Conservation (phyloP, 2,888 invertebrate species). For the Agrochola circellaris region DNA sequence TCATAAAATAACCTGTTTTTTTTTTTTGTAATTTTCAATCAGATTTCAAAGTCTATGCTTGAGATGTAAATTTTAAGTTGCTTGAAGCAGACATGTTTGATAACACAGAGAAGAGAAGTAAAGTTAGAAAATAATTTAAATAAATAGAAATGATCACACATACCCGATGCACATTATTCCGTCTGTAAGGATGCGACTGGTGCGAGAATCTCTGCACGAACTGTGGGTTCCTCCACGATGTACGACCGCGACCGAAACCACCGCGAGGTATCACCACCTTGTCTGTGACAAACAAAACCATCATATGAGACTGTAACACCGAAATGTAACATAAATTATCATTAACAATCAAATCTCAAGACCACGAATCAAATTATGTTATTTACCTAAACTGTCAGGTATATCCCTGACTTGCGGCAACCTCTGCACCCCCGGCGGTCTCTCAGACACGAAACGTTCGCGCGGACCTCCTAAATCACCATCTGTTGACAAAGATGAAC, state of each 20-base stretch:
- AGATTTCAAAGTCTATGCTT: slow-evolving; percentile 1
- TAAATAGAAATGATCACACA: not conserved
- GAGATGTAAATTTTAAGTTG: not conserved
- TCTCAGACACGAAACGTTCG: slow-evolving; percentile 79
- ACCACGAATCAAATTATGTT: too few species aligned
- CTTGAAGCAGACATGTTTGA: not conserved
- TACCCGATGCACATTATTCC: slow-evolving; percentile 79
- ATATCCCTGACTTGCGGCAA: slow-evolving; percentile 84
- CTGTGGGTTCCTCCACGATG: slow-evolving; percentile 79
- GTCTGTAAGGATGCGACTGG: slow-evolving; percentile 72
- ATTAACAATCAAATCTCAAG: too few species aligned
- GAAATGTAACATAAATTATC: too few species aligned
- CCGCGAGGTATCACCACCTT: slow-evolving; percentile 84
- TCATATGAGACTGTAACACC: too few species aligned
- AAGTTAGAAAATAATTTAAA: not conserved
- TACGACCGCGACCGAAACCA: slow-evolving; percentile 72
- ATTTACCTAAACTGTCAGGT: slow-evolving; percentile 84
- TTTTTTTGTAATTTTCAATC: not conserved
- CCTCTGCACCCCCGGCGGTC: slow-evolving; percentile 78
- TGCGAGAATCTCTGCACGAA: slow-evolving; percentile 67
- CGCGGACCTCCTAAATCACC: slow-evolving; percentile 69
- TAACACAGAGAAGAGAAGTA: too few species aligned
- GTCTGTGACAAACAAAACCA: slow-evolving; percentile 70
- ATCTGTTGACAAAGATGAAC: slow-evolving; percentile 59
- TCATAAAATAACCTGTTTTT: not conserved